Conservation (phyloP, 1,140 invertebrate genomes). For the Heliconius eleuchia region DNA sequence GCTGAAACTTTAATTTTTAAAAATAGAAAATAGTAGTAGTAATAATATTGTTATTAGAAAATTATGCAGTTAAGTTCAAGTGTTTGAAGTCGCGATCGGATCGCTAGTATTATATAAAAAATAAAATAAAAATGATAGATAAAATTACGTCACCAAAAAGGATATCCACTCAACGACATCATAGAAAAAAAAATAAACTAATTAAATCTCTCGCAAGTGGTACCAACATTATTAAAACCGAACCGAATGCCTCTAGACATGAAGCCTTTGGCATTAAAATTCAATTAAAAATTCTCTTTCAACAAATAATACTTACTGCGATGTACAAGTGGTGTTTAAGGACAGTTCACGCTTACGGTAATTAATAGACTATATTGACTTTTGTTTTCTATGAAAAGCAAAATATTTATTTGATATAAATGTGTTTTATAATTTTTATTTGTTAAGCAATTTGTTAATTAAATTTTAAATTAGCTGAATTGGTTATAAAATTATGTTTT, state of each 20-base stretch:
- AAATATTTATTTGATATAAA: not conserved
- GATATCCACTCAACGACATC: not conserved
- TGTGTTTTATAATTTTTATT: not conserved
- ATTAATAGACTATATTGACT: not conserved
- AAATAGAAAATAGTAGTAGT: too few relatives aligned
- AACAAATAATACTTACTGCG: conserved; percentile 13
- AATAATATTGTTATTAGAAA: too few relatives aligned
- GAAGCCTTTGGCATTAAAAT: conserved; percentile 6
- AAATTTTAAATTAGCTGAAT: too few relatives aligned
- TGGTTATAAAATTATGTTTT: too few relatives aligned
- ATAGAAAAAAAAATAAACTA: not conserved
- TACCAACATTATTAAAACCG: not conserved
- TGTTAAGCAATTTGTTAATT: too few relatives aligned
- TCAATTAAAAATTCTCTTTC: conserved; percentile 13
- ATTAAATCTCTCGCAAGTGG: not conserved
- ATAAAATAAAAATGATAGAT: not conserved
- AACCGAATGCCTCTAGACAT: conserved; percentile 4
- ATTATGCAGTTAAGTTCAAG: too few relatives aligned
- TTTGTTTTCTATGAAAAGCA: conserved; percentile 6
- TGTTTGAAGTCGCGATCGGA: too few relatives aligned
- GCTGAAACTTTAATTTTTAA: too few relatives aligned
- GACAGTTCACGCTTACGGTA: conserved; percentile 9
- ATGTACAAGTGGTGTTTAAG: conserved; percentile 1
- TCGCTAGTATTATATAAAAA: not conserved
- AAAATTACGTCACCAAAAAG: not conserved